phyloP scores from a whole-genome alignment of 2,888 invertebrate species.

The Barypeithes pellucidus region DNA sequence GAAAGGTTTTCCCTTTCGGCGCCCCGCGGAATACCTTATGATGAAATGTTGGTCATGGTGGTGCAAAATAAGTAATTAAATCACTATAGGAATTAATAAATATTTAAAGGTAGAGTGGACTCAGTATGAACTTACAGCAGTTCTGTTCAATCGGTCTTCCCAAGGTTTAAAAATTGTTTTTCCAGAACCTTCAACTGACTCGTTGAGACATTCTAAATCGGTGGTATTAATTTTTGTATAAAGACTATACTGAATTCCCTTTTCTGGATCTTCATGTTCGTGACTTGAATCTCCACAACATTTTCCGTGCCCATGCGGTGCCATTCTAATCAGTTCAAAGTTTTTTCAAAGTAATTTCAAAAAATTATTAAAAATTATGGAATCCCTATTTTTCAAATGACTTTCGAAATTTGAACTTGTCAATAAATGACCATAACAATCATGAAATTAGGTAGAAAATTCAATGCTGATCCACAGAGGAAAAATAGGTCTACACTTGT shows the following conservation, averaged over 20 bases:
- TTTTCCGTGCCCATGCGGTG: conserved; percentile 75
- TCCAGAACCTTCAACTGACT: conserved; percentile 88
- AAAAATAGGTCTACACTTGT: no score
- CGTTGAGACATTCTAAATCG: conserved; percentile 93
- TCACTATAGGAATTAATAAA: background rate
- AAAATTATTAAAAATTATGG: no score
- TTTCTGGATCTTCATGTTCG: conserved; percentile 78
- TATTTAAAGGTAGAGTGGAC: background rate
- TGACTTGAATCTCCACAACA: conserved; percentile 77
- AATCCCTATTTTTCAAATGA: no score
- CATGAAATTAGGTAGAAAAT: background rate
- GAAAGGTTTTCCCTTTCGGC: no score
- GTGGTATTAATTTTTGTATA: conserved; percentile 91
- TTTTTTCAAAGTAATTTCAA: background rate
- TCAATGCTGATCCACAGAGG: background rate
- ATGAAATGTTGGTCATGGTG: no score
- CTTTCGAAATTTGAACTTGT: no score
- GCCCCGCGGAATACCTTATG: no score
- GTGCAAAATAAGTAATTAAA: no score
- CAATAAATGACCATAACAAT: conserved; percentile 4
- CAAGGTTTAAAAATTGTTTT: conserved; percentile 93
- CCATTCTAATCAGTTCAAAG: conserved; percentile 68
- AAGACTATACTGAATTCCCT: conserved; percentile 88
- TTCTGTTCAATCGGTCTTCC: conserved; percentile 86
- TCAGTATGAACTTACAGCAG: conserved; percentile 80